Conservation (phyloP, 2,888 invertebrate genomes). For the Tridacna gigas region DNA sequence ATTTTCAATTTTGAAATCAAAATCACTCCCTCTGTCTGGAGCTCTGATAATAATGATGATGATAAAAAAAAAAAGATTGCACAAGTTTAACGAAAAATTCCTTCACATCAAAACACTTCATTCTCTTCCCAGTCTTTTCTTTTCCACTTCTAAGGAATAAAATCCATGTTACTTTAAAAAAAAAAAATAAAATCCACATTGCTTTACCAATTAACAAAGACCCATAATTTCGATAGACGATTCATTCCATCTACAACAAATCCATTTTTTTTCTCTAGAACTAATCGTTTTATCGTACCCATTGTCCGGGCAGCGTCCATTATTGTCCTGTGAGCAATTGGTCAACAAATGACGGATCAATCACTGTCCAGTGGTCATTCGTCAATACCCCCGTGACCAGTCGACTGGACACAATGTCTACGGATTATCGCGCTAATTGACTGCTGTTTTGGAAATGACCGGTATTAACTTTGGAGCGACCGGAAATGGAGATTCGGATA, state of each 20-base stretch:
- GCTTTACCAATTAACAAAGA: background rate
- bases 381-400: slow-evolving; percentile 20
- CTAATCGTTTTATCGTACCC: slow-evolving; percentile 11
- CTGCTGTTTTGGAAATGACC: background rate
- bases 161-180: too few relatives aligned
- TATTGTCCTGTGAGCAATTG: background rate
- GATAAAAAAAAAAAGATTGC: background rate
- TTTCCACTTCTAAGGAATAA: background rate
- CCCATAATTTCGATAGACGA: background rate
- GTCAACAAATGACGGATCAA: slow-evolving; percentile 10
- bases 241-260: background rate
- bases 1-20: too few relatives aligned
- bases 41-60: too few relatives aligned
- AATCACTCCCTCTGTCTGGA: too few relatives aligned
- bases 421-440: slow-evolving; percentile 23
- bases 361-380: slow-evolving; percentile 3
- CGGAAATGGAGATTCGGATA: background rate
- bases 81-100: background rate
- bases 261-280: background rate
- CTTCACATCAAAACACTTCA: background rate
- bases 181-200: background rate
- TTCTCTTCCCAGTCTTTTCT: too few relatives aligned
- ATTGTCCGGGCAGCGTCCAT: slow-evolving; percentile 24
- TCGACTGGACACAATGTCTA: slow-evolving; percentile 8
- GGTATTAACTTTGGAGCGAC: background rate